phyloP scores from a whole-genome alignment of 2,888 invertebrate species.

The Eustalomyia histrio region DNA sequence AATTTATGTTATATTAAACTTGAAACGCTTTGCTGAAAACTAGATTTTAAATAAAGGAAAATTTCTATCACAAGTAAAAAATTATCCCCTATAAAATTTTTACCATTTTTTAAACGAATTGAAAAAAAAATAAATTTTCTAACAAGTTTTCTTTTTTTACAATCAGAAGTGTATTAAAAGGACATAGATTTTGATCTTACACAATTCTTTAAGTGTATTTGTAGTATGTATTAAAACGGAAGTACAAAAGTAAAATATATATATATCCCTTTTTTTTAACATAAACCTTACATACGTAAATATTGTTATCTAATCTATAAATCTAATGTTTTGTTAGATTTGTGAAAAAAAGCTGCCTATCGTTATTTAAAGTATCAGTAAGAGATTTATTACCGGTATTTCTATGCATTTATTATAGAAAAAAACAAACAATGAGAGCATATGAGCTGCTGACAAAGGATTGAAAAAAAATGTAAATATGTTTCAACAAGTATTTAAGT shows the following conservation, averaged over 20 bases:
- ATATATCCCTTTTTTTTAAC: constrained; percentile 9
- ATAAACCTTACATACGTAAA: neutral
- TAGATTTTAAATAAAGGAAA: no score
- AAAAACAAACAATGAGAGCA: constrained; percentile 39
- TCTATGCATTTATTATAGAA: constrained; percentile 46
- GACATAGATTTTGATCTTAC: neutral
- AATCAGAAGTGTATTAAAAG: no score
- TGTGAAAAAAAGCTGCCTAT: constrained; percentile 29
- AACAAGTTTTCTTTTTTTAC: no score
- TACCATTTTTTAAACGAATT: no score
- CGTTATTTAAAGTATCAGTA: constrained; percentile 40
- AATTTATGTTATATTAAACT: no score
- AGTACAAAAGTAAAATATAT: neutral
- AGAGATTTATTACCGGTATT: constrained; percentile 62
- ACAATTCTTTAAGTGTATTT: constrained; percentile 11
- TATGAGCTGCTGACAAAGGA: constrained; percentile 51
- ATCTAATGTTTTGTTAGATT: constrained; percentile 62
- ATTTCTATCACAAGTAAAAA: no score
- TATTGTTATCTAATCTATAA: constrained; percentile 61
- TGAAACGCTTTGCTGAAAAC: no score
- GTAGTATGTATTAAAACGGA: constrained; percentile 1
- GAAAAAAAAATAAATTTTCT: no score
- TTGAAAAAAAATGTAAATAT: constrained; percentile 39
- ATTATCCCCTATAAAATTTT: no score
- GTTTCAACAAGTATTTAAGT: constrained; percentile 15